Percentiles rank a stretch among this genome's conserved stretches.
Evolutionary conservation across 2,113 vertebrate species (phyloP).

Genomic region (Cynocephalus volans): DNA sequence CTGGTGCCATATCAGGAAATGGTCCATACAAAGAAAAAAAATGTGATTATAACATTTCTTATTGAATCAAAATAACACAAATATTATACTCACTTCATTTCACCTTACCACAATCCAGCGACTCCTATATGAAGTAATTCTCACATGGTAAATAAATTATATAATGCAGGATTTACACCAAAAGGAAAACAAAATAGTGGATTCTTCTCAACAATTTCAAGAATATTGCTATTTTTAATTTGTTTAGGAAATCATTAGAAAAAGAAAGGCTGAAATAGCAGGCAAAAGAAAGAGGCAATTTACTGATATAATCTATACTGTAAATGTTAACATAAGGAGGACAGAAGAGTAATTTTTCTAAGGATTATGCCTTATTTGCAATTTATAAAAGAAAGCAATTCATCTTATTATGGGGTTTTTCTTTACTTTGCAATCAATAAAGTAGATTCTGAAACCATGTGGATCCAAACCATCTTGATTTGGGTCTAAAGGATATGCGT

Average conservation of each 20-base stretch:
- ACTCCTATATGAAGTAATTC: background rate
- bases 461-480: background rate
- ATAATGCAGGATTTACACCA: background rate
- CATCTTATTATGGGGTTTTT: background rate
- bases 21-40: background rate
- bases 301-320: background rate
- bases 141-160: background rate
- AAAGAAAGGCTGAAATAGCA: background rate
- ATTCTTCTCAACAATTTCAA: background rate
- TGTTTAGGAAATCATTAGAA: background rate
- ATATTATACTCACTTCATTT: slow-evolving; percentile 66
- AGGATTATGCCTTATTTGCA: background rate
- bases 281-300: background rate
- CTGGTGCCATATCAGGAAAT: slow-evolving; percentile 63
- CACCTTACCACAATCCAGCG: slow-evolving; percentile 9
- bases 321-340: background rate
- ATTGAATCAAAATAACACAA: slow-evolving; percentile 64
- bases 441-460: background rate
- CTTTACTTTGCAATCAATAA: background rate
- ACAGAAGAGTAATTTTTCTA: background rate
- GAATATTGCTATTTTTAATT: background rate
- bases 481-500: background rate
- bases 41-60: slow-evolving; percentile 49
- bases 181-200: background rate
- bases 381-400: background rate